Base-by-base conservation (phyloP, 2,888 invertebrate species). In the Noctua fimbriata region DNA sequence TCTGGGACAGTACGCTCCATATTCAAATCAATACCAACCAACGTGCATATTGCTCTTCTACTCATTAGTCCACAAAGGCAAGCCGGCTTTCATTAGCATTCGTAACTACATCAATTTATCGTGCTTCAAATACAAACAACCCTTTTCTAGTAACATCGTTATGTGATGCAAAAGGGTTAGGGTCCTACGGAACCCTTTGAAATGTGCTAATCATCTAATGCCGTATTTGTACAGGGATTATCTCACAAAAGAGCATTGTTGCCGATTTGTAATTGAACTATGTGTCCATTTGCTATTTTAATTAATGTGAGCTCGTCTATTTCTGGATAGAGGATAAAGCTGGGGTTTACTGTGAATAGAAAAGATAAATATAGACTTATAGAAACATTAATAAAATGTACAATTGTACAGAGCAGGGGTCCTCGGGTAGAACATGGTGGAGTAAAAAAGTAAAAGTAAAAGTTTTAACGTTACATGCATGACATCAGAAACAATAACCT, bases 191-290 rank as follows among this genome's bases (percentile, higher is more conserved):
- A 92, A 89, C 93, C 95, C 94, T 94, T 94, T 93, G 90, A 90
- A 93, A 92, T 88, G 90, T 90, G 87, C 93, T 95, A 94, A 95
- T 96, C 93, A 92, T 91, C 90, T 95, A 93, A 95, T 93, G 89
- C 90, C 83, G 92, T 93, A 92, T 95, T 95, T 94, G 92, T 91
- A 85, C 87, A 89, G 88, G 91, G 93, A 92, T 91, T 91, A 92
- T 89, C 89, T 87, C 81, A 92, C 92, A 92, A 94, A 93, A 92
- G 90, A 79, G 55, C 81, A 86, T 83, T 89, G 89, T 91, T 91
- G 87, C 89, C 78, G 85, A 79, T 74, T 82, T 76, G 88, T 90
- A 92, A 92, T 93, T 92, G 83, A 88, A 91, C 88, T 85, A 84
- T 78, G 86, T 83, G 79, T 73, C 82, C 78, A 89, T 91, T 91